A percentile compares a stretch with the other conserved stretches of the same genome.
Evolutionary conservation across 2,113 vertebrate genomes (phyloP).

Genomic region (Nematolebias whitei): DNA sequence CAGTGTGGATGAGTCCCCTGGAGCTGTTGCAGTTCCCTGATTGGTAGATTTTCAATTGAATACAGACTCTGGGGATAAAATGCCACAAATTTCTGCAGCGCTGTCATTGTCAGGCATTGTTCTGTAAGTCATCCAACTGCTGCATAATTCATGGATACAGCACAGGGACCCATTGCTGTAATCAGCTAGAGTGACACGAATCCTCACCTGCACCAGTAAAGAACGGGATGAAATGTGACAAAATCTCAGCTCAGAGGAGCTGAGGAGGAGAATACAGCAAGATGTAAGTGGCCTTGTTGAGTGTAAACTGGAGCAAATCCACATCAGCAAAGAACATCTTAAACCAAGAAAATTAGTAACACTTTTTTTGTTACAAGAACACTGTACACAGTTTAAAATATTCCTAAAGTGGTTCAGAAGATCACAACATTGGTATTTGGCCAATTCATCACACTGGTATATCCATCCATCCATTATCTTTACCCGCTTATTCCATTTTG

Average conservation of each 20-base stretch:
- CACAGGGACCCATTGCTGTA: constrained; percentile 49
- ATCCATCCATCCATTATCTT: too few relatives aligned
- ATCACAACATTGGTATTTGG: too few relatives aligned
- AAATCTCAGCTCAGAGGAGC: constrained; percentile 27
- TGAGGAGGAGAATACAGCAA: neutral
- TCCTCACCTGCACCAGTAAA: constrained; percentile 34
- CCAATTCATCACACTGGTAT: too few relatives aligned
- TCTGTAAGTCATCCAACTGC: constrained; percentile 42
- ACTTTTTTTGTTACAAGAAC: neutral
- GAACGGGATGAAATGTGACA: constrained; percentile 29
- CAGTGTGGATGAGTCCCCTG: constrained; percentile 19
- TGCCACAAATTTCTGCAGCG: constrained; percentile 26
- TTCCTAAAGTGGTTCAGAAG: too few relatives aligned
- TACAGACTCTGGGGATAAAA: constrained; percentile 31
- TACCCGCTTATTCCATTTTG: too few relatives aligned
- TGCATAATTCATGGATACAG: constrained; percentile 69
- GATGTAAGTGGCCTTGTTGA: constrained; percentile 1
- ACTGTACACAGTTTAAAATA: too few relatives aligned
- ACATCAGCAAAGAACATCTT: neutral
- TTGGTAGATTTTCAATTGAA: constrained; percentile 37
- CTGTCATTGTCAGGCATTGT: constrained; percentile 55
- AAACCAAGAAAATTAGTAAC: neutral
- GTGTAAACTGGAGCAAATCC: constrained; percentile 12
- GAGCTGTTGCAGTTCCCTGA: neutral
- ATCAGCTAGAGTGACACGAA: constrained; percentile 57